These are phyloP conservation scores for Wiebesia pumilae DNA, from an alignment of 1,140 invertebrate genomes.

Conservation along the genomic window DNA sequence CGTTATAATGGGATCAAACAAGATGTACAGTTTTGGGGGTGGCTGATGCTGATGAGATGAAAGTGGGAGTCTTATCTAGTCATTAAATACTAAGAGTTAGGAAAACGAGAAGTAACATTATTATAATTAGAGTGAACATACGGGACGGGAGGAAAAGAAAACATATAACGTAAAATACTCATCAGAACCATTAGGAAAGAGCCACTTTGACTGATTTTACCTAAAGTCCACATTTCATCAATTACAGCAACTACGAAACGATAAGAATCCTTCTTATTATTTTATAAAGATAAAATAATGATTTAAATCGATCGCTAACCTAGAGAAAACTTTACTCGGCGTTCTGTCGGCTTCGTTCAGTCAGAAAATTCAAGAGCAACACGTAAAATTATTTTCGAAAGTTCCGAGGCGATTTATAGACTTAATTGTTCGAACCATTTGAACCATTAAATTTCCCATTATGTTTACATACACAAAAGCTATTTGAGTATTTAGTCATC, in stretches of 20 bases:
- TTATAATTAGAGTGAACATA: constrained; percentile 34
- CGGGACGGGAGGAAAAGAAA: background rate
- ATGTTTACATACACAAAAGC: background rate
- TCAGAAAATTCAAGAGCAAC: background rate
- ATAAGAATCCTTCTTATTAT: background rate
- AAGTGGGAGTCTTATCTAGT: constrained; percentile 67
- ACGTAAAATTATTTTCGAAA: background rate
- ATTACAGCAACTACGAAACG: constrained; percentile 54
- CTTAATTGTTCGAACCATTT: background rate
- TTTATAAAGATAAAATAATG: background rate
- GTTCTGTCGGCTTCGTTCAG: background rate
- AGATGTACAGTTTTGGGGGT: constrained; percentile 67
- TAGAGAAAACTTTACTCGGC: background rate
- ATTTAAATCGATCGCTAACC: background rate
- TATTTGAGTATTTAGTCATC: background rate
- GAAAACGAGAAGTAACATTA: constrained; percentile 39
- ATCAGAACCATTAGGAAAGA: constrained; percentile 50
- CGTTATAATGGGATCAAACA: constrained; percentile 67
- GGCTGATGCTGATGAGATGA: constrained; percentile 54
- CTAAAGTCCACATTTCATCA: constrained; percentile 62
- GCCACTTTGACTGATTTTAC: constrained; percentile 62
- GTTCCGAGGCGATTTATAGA: background rate
- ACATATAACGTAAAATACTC: constrained; percentile 56
- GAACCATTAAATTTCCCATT: background rate
- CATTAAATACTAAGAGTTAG: constrained; percentile 68